Evolutionary conservation across 2,797 vertebrate genomes (phyloP).

Genomic region (Poeciliopsis turneri): DNA sequence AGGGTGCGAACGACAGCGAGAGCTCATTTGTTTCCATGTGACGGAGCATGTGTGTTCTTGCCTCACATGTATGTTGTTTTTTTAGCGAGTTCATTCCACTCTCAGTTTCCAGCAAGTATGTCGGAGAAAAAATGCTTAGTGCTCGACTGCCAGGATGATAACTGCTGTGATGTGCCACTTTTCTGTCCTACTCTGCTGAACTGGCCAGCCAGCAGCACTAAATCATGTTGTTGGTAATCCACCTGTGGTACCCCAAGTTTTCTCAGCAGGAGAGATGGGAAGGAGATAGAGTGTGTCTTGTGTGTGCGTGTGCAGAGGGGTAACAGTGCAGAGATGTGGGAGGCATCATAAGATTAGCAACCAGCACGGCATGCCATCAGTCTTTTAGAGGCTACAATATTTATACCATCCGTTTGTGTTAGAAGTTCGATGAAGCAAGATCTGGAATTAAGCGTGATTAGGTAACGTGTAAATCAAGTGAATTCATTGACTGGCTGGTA

Average conservation of each 20-base stretch:
- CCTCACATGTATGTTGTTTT: neutral
- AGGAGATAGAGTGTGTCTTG: conserved; percentile 31
- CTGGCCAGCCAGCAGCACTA: conserved; percentile 44
- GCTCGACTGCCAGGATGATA: conserved; percentile 34
- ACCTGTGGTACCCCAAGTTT: conserved; percentile 53
- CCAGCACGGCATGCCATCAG: conserved; percentile 54
- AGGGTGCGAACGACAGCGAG: conserved; percentile 1
- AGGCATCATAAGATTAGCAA: conserved; percentile 63
- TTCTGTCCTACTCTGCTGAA: conserved; percentile 42
- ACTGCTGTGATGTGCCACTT: conserved; percentile 48
- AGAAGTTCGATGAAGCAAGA: neutral
- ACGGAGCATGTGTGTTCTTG: conserved; percentile 19
- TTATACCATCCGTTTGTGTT: conserved; percentile 52
- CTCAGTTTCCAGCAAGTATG: conserved; percentile 3
- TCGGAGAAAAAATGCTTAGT: conserved; percentile 5
- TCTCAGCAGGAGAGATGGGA: conserved; percentile 59
- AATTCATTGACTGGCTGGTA: neutral
- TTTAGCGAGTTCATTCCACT: neutral
- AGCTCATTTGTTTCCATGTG: conserved; percentile 24
- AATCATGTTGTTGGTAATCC: conserved; percentile 70
- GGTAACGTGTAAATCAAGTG: neutral
- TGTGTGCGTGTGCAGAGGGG: conserved; percentile 2
- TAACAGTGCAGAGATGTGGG: conserved; percentile 55
- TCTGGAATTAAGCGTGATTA: conserved; percentile 15
- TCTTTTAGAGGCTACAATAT: conserved; percentile 62